Evolutionary conservation across 2,113 vertebrate species (phyloP), one percentile per base, ranked within the genome.

Genomic region (Scartelaos histophorus): DNA sequence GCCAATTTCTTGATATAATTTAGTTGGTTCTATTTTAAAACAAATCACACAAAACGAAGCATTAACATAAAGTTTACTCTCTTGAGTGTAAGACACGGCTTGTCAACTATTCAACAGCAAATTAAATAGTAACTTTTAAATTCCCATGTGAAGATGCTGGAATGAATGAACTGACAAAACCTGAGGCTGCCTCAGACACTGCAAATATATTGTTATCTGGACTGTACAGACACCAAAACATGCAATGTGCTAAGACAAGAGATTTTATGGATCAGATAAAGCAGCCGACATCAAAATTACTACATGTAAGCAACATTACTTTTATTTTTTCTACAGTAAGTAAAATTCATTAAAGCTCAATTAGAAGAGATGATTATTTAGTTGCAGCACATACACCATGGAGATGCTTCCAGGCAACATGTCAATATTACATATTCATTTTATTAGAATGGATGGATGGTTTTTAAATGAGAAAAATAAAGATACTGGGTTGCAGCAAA

Each of bases 121-220:
- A 78, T 53, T 53, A 7, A 21, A 66, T 29, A 29, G 29, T 29
- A 73, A 79, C 64, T 75, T 61, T 68, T 58, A 76, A 80, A 89
- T 71, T 68, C 70, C 73, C 80, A 81, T 75, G 62, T 75, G 80
- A 72, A 76, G 56, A 68, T 60, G 69, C 78, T 60, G 73, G 77
- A 71, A 75, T 67, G 79, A 75, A 71, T 73, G 70, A 81, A 82
- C 87, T 82, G 80, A 83, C 74, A 69, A 80, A 78, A 83, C 79
- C 66, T 67, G 67, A 7, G 79, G 81, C 85, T 87, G 81, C 74
- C 73, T 80, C 76, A 78, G 81, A 88, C 78, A 79, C 84, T n/a
- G n/a, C 29, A 16, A 17, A 49, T 5, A 1, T 13, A 47, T 13
- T 47, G 46, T 47, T 15, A 47, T 13, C 13, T 47, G 49, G 49